A percentile compares a stretch with the other conserved stretches of the same genome.
Conservation (phyloP, 2,113 vertebrate species). For the Charadrius vociferus region DNA sequence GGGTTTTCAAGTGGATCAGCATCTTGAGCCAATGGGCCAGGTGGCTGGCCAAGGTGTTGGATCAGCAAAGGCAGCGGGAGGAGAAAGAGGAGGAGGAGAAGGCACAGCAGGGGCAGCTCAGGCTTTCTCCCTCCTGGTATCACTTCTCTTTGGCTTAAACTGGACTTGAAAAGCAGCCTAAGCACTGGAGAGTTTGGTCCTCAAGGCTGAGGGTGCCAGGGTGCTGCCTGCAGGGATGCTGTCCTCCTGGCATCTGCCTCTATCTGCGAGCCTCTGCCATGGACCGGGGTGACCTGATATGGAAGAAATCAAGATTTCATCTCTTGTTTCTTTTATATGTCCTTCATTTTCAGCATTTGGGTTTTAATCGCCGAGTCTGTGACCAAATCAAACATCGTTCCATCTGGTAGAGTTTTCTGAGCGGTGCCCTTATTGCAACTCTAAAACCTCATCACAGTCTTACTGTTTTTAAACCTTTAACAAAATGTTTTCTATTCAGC, state of each 20-base stretch:
- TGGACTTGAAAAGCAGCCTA: background rate
- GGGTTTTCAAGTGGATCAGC: background rate
- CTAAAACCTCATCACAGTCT: conserved; percentile 10
- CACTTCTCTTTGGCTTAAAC: background rate
- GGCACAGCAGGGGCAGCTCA: background rate
- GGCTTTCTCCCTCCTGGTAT: background rate
- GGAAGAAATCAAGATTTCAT: background rate
- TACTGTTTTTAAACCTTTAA: conserved; percentile 44
- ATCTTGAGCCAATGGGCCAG: background rate
- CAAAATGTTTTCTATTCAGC: conserved; percentile 33
- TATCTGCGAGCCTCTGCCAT: background rate
- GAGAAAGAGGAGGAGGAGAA: background rate
- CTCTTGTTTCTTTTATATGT: background rate
- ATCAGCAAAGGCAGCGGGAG: background rate
- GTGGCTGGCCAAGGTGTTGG: background rate
- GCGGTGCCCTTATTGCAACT: conserved; percentile 14
- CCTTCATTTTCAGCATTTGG: conserved; percentile 6
- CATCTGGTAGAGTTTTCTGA: conserved; percentile 33
- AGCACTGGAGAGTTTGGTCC: background rate
- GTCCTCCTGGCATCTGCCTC: background rate
- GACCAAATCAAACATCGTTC: conserved; percentile 53
- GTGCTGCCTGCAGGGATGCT: background rate
- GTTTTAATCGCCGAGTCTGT: background rate
- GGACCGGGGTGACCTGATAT: background rate
- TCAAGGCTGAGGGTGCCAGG: background rate